Evolutionary conservation across 2,888 invertebrate genomes (phyloP).

Genomic region (Cephus spinipes): DNA sequence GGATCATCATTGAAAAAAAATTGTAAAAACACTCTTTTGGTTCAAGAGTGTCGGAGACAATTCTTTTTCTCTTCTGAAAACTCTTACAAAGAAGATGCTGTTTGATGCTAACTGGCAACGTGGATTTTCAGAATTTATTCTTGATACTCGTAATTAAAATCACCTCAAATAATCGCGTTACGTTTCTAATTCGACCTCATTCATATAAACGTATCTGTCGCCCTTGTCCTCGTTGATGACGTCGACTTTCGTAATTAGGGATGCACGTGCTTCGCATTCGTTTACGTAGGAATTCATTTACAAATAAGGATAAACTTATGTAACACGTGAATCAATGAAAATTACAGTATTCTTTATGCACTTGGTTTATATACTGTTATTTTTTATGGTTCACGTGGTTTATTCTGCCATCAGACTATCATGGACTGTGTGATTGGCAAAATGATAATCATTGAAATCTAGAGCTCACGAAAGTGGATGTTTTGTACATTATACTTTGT

Average conservation of each 20-base stretch:
- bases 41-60: neutral
- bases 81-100: neutral
- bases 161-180: neutral
- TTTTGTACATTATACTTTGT: neutral
- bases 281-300: neutral
- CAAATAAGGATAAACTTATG: neutral
- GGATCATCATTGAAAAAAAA: neutral
- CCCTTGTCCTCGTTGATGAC: slow-evolving; percentile 41
- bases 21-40: neutral
- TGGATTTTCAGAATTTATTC: neutral
- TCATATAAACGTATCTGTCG: slow-evolving; percentile 11
- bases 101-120: neutral
- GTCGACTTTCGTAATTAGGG: slow-evolving; percentile 30
- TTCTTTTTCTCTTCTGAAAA: neutral
- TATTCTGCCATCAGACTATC: neutral
- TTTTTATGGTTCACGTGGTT: neutral
- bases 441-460: neutral
- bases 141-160: neutral
- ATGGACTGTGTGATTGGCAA: neutral
- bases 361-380: neutral
- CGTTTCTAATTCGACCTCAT: neutral
- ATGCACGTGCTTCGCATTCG: slow-evolving; percentile 30
- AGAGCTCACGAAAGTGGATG: neutral
- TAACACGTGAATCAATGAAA: neutral
- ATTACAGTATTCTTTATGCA: neutral